Evolutionary conservation across 1,140 invertebrate species (phyloP).

Genomic region (Anastrepha obliqua): DNA sequence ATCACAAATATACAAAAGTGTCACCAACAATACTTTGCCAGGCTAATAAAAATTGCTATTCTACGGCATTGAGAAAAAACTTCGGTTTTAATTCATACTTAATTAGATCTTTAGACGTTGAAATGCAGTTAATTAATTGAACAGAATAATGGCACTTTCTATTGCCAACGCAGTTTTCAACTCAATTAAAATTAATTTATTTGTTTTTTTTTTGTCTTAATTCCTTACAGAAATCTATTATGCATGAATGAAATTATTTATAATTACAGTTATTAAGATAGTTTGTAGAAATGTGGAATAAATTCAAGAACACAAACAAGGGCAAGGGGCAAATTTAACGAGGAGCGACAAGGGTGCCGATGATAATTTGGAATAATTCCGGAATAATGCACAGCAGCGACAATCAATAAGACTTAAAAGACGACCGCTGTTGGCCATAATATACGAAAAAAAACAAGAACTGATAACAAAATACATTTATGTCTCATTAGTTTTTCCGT

Average conservation of each 20-base stretch:
- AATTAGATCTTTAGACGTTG: slow-evolving; percentile 8
- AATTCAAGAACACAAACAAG: too few relatives aligned
- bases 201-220: background rate
- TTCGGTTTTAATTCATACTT: background rate
- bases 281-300: background rate
- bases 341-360: background rate
- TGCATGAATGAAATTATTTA: slow-evolving; percentile 1
- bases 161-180: slow-evolving; percentile 27
- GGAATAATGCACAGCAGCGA: too few relatives aligned
- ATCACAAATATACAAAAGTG: too few relatives aligned
- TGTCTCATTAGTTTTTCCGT: too few relatives aligned
- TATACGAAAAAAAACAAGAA: background rate
- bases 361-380: too few relatives aligned
- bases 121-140: slow-evolving; percentile 14
- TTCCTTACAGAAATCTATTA: background rate
- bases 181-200: slow-evolving; percentile 20
- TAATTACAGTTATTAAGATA: slow-evolving; percentile 19
- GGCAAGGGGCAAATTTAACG: too few relatives aligned
- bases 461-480: too few relatives aligned
- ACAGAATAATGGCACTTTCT: background rate
- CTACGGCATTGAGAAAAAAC: too few relatives aligned
- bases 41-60: too few relatives aligned
- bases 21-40: too few relatives aligned
- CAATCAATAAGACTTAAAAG: too few relatives aligned
- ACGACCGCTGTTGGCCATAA: too few relatives aligned